Percentiles rank a stretch among this genome's conserved stretches.
These are phyloP conservation scores for Calosoma granatense DNA, from an alignment of 1,140 invertebrate genomes.

Conservation along the genomic window DNA sequence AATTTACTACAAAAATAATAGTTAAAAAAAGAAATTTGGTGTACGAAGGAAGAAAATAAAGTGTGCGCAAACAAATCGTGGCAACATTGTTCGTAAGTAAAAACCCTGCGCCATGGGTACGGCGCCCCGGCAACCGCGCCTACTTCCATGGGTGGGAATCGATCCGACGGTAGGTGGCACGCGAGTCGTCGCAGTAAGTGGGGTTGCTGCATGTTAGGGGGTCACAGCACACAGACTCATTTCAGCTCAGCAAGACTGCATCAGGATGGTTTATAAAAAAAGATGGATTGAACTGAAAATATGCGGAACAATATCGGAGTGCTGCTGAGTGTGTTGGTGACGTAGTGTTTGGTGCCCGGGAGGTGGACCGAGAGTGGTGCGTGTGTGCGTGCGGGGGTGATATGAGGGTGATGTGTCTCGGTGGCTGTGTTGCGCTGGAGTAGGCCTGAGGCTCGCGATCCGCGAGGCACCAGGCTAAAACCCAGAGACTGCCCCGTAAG, in stretches of 20 bases:
- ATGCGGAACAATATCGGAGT: conserved; percentile 19
- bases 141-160: conserved; percentile 19
- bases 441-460: neutral
- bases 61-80: conserved; percentile 5
- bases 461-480: conserved; percentile 3
- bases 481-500: conserved; percentile 26
- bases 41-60: conserved; percentile 8
- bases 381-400: conserved; percentile 21
- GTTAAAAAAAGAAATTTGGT: too few species aligned
- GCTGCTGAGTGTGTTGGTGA: conserved; percentile 16
- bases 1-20: too few species aligned
- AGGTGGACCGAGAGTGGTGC: conserved; percentile 17
- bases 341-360: conserved; percentile 19
- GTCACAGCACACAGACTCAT: conserved; percentile 26
- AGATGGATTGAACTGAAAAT: conserved; percentile 26
- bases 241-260: conserved; percentile 28
- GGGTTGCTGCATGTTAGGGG: conserved; percentile 29
- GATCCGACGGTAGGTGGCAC: conserved; percentile 30
- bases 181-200: conserved; percentile 28
- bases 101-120: neutral
- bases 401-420: neutral
- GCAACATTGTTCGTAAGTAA: conserved; percentile 7
- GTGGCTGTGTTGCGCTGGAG: neutral
- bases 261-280: conserved; percentile 21
- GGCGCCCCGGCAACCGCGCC: conserved; percentile 5